Evolutionary conservation across 2,797 vertebrate species (phyloP).

Genomic region (Channa striata): DNA sequence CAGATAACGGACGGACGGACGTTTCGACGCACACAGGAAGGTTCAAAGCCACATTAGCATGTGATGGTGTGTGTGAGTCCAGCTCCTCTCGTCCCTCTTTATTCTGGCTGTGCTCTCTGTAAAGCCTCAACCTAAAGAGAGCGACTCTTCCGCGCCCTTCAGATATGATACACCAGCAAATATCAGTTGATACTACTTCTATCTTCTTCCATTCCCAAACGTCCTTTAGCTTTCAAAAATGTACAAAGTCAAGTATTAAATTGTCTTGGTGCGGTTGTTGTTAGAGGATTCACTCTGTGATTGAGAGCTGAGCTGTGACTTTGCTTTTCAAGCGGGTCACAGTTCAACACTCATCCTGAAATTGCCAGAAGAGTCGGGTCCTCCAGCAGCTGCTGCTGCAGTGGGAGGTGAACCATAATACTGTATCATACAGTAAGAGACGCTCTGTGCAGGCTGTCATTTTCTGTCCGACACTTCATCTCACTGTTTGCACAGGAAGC

Average conservation of each 20-base stretch:
- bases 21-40: not conserved
- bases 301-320: constrained; percentile 53
- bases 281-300: constrained; percentile 32
- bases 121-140: constrained; percentile 6
- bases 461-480: constrained; percentile 14
- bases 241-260: constrained; percentile 59
- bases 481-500: constrained; percentile 3
- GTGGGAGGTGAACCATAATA: constrained; percentile 22
- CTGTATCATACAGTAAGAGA: not conserved
- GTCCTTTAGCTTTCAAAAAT: constrained; percentile 49
- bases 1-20: too few relatives aligned
- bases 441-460: constrained; percentile 3
- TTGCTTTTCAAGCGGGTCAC: constrained; percentile 58
- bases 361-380: constrained; percentile 35
- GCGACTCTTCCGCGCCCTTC: not conserved
- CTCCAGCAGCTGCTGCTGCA: constrained; percentile 38
- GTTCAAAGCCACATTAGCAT: not conserved
- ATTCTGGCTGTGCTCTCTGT: not conserved
- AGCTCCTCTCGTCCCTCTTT: not conserved
- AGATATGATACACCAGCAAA: constrained; percentile 9
- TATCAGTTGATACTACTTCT: constrained; percentile 31
- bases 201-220: constrained; percentile 21
- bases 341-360: constrained; percentile 58
- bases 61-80: not conserved
- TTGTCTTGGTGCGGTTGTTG: constrained; percentile 34